phyloP scores from a whole-genome alignment of 2,888 invertebrate species.

The Drosophila merina region DNA sequence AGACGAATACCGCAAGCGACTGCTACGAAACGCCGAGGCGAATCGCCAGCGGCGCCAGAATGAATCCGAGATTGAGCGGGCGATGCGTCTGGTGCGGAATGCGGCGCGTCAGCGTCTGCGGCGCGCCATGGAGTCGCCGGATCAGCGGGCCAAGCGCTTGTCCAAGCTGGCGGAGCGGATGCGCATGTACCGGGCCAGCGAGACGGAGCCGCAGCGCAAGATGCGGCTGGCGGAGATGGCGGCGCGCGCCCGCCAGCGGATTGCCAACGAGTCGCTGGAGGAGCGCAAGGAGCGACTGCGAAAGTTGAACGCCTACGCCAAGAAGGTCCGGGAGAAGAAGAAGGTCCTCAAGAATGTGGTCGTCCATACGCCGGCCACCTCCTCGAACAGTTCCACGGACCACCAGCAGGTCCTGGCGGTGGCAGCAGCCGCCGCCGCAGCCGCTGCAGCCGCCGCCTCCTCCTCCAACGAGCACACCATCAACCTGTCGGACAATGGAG shows the following conservation, averaged over 20 bases:
- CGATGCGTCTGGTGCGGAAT: slow-evolving; percentile 83
- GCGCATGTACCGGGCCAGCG: slow-evolving; percentile 83
- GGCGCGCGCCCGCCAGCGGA: slow-evolving; percentile 82
- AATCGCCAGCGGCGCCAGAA: slow-evolving; percentile 83
- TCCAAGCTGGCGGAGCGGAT: slow-evolving; percentile 83
- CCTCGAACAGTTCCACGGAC: slow-evolving; percentile 51
- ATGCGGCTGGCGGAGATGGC: slow-evolving; percentile 83
- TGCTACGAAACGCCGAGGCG: slow-evolving; percentile 83
- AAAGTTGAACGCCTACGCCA: slow-evolving; percentile 84
- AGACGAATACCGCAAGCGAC: slow-evolving; percentile 83
- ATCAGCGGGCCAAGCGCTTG: slow-evolving; percentile 81
- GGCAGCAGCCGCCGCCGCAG: slow-evolving; percentile 55
- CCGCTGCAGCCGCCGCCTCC: slow-evolving; percentile 69
- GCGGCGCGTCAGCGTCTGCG: slow-evolving; percentile 83
- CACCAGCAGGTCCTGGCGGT: slow-evolving; percentile 62
- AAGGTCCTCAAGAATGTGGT: slow-evolving; percentile 81
- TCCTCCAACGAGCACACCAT: slow-evolving; percentile 80
- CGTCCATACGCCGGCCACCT: slow-evolving; percentile 63
- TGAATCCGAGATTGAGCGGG: slow-evolving; percentile 82
- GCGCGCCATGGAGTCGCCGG: slow-evolving; percentile 84
- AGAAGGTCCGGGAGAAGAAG: slow-evolving; percentile 84
- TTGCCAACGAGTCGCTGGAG: slow-evolving; percentile 82
- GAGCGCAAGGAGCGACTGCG: slow-evolving; percentile 84
- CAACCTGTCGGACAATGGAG: slow-evolving; percentile 69
- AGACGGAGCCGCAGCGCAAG: slow-evolving; percentile 83